phyloP scores from a whole-genome alignment of 2,888 invertebrate genomes.

The Seladonia tumulorum region DNA sequence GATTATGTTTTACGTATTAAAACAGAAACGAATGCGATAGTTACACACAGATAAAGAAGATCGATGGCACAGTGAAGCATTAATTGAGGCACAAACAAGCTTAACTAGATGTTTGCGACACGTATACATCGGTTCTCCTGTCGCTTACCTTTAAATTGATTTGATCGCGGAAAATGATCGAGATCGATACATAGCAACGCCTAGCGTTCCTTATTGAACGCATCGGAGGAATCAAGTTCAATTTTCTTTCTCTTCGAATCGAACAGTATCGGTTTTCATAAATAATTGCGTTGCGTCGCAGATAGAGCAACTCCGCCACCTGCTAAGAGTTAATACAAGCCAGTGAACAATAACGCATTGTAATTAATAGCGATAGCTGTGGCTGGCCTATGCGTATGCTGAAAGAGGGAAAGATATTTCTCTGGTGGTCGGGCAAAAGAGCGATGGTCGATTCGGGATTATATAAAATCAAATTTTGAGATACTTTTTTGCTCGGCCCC shows the following conservation, averaged over 20 bases:
- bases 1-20: neutral
- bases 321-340: conserved; percentile 68
- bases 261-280: neutral
- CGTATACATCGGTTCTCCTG: neutral
- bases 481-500: neutral
- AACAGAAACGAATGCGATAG: neutral
- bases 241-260: neutral
- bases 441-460: neutral
- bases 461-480: neutral
- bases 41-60: neutral
- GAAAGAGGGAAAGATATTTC: conserved; percentile 57
- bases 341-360: conserved; percentile 43
- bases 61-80: conserved; percentile 25
- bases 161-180: neutral
- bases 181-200: neutral
- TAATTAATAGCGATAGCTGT: conserved; percentile 48
- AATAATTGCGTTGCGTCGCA: conserved; percentile 14
- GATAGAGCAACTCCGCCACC: conserved; percentile 69
- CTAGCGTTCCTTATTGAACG: neutral
- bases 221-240: conserved; percentile 3
- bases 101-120: neutral
- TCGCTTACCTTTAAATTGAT: conserved; percentile 39
- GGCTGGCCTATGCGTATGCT: conserved; percentile 56
- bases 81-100: neutral
- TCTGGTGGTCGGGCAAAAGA: neutral